Conservation (phyloP, 2,113 vertebrate genomes). For the Lucifuga dentata region DNA sequence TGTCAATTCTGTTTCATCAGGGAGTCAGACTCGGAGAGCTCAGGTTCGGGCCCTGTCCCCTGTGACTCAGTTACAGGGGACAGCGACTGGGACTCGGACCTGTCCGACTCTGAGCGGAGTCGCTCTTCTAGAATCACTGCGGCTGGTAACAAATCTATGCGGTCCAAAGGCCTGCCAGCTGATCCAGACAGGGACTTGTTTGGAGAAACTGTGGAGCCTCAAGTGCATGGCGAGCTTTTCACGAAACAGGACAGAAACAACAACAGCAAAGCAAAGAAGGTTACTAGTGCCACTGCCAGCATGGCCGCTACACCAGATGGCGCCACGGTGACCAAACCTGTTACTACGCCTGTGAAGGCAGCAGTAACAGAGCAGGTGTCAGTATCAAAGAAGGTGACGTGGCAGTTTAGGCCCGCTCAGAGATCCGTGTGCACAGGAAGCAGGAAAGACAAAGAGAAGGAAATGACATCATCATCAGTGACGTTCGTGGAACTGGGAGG, state of each 20-base stretch:
- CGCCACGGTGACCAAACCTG: constrained; percentile 43
- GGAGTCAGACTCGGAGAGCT: constrained; percentile 83
- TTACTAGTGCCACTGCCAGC: constrained; percentile 21
- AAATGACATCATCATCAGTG: constrained; percentile 27
- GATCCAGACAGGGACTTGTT: constrained; percentile 79
- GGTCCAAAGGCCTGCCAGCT: constrained; percentile 26
- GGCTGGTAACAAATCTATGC: constrained; percentile 29
- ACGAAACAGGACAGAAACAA: constrained; percentile 38
- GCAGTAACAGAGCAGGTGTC: constrained; percentile 45
- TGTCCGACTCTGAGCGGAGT: constrained; percentile 76
- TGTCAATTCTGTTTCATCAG: constrained; percentile 49
- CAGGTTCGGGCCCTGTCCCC: constrained; percentile 80
- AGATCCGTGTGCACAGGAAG: constrained; percentile 78
- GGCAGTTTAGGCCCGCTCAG: constrained; percentile 79
- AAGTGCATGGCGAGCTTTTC: constrained; percentile 57
- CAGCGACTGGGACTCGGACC: constrained; percentile 85
- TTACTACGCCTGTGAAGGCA: not conserved
- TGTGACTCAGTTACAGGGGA: constrained; percentile 78
- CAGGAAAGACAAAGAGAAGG: constrained; percentile 74
- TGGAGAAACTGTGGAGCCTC: constrained; percentile 52
- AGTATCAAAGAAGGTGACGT: constrained; percentile 71
- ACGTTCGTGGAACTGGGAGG: constrained; percentile 44
- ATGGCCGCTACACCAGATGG: constrained; percentile 10
- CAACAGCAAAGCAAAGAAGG: constrained; percentile 2
- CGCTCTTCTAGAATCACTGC: constrained; percentile 56